Base-by-base conservation (phyloP, 2,113 vertebrate genomes). In the Aleadryas rufinucha region DNA sequence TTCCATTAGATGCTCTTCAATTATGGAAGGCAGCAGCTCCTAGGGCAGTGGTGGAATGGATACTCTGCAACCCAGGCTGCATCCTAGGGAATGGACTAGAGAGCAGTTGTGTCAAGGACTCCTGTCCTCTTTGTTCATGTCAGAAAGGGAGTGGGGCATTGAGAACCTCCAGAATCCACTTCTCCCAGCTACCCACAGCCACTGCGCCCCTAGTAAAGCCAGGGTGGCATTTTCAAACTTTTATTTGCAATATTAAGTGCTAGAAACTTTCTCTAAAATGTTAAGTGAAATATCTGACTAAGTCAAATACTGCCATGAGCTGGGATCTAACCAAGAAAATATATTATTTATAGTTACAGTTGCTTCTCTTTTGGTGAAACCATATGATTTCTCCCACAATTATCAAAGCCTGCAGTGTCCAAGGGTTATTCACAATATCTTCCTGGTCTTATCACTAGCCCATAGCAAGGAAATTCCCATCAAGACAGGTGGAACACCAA, bases 151-250 rank as follows among this genome's bases (percentile, higher is more conserved):
- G 7, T 6, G 19, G 9, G 64, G 27, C 72, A 76, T 0, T 7
- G 28, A 39, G 37, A 84, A 75, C 18, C 30, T 42, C 31, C 57
- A 47, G n/a, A 27, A 53, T 27, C 28, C 27, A 20, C 13, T 79
- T 42, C 60, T 63, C 39, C 14, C 8, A 57, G 30, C 44, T 23
- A 76, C 30, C 9, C 33, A 35, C 22, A 49, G 83, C 24, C 33
- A 26, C 41, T 35, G 28, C 0, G 0, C 0, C 27, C 42, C n/a
- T 42, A 20, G 30, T 22, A 45, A 78, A 75, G 52, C 33, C 17
- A 37, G 3, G 6, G 42, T 24, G 23, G 39, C 37, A 41, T 88
- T 93, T 91, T 65, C 42, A 75, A 76, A 30, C 42, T 49, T 78
- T 10, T 66, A 33, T 63, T 37, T 70, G 17, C 23, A 68, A 47